A percentile compares a stretch with the other conserved stretches of the same genome.
Conservation (phyloP, 2,888 invertebrate genomes). For the Embidobia sp. region DNA sequence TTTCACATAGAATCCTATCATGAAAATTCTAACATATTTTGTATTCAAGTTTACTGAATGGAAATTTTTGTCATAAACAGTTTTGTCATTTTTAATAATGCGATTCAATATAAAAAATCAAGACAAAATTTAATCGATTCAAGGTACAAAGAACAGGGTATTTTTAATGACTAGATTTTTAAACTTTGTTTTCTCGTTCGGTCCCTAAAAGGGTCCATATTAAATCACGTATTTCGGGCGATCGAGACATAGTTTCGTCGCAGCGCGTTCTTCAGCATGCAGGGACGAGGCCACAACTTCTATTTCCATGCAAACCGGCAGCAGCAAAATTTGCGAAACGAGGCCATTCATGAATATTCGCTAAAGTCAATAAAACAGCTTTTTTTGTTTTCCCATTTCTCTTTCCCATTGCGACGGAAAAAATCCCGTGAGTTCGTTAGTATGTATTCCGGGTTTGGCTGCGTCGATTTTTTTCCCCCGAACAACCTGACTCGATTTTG, state of each 20-base stretch:
- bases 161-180: too few species aligned
- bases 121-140: too few species aligned
- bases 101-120: too few species aligned
- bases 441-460: slow-evolving; percentile 16
- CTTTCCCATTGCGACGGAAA: neutral
- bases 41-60: too few species aligned
- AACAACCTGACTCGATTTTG: slow-evolving; percentile 27
- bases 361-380: slow-evolving; percentile 53
- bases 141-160: too few species aligned
- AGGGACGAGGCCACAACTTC: slow-evolving; percentile 17
- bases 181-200: too few species aligned
- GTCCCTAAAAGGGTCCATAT: too few species aligned
- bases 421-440: slow-evolving; percentile 36
- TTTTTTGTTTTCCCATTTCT: slow-evolving; percentile 32
- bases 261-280: slow-evolving; percentile 5
- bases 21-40: too few species aligned
- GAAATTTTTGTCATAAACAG: too few species aligned
- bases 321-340: slow-evolving; percentile 45
- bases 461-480: slow-evolving; percentile 16
- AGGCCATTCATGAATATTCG: slow-evolving; percentile 52
- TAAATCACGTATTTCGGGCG: slow-evolving; percentile 19
- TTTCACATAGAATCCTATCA: too few species aligned
- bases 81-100: too few species aligned
- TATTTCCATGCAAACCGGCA: slow-evolving; percentile 34
- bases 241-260: slow-evolving; percentile 11